phyloP scores from a whole-genome alignment of 2,888 invertebrate species.

The Gastracanthus pulcherrimus region DNA sequence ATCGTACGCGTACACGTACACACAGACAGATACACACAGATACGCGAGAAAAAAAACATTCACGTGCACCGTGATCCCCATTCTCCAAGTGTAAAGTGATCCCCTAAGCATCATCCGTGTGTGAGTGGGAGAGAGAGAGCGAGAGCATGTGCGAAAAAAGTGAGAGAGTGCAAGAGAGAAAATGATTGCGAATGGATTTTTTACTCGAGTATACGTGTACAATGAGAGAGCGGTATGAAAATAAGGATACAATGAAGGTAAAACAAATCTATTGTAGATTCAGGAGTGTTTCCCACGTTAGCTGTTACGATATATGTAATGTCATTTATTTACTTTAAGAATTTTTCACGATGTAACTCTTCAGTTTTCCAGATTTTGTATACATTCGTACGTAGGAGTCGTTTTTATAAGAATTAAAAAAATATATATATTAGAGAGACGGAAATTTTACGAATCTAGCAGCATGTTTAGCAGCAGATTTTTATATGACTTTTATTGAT shows the following conservation, averaged over 20 bases:
- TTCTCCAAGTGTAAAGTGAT: conserved; percentile 56
- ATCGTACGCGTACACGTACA: background rate
- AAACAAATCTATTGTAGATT: conserved; percentile 31
- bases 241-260: conserved; percentile 15
- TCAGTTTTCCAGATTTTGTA: conserved; percentile 21
- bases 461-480: conserved; percentile 34
- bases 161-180: conserved; percentile 53
- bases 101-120: conserved; percentile 48
- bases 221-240: conserved; percentile 27
- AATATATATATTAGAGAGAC: background rate
- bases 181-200: conserved; percentile 60
- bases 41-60: conserved; percentile 43
- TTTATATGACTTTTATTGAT: conserved; percentile 51
- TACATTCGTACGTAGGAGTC: conserved; percentile 14
- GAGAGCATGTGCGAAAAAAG: conserved; percentile 46
- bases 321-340: background rate
- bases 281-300: conserved; percentile 9
- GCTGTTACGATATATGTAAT: background rate
- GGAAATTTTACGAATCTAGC: conserved; percentile 30
- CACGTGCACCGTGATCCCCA: conserved; percentile 51
- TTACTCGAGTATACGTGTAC: conserved; percentile 60
- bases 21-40: conserved; percentile 34
- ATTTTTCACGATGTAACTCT: background rate
- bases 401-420: conserved; percentile 42
- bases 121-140: conserved; percentile 50